Conservation (phyloP, 2,113 vertebrate species). For the Oreochromis aureus region DNA sequence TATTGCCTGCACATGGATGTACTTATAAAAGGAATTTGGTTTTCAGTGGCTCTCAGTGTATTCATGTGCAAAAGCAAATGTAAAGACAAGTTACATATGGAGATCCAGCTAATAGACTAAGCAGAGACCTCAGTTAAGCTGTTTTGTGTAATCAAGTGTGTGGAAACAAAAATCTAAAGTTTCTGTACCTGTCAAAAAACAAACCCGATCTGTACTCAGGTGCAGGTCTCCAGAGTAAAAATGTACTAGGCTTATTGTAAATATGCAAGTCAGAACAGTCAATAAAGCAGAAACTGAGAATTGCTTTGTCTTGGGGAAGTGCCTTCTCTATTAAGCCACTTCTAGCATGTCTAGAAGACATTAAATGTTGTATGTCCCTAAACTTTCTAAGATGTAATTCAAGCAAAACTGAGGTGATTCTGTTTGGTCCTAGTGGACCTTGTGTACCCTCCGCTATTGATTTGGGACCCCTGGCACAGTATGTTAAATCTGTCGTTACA, state of each 20-base stretch:
- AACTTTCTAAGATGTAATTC: too few relatives aligned
- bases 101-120: not conserved
- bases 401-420: too few relatives aligned
- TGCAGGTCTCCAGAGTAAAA: not conserved
- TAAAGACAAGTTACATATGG: not conserved
- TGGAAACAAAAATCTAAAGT: not conserved
- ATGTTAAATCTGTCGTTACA: too few relatives aligned
- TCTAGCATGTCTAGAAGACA: too few relatives aligned
- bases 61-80: not conserved
- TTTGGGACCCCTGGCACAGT: too few relatives aligned
- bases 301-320: not conserved
- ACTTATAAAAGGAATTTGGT: not conserved
- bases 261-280: not conserved
- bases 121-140: not conserved
- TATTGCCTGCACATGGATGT: not conserved
- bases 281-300: not conserved
- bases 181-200: fast-evolving
- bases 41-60: not conserved
- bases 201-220: not conserved
- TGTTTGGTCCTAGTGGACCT: too few relatives aligned
- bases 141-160: not conserved
- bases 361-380: too few relatives aligned
- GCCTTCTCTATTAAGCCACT: too few relatives aligned
- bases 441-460: too few relatives aligned
- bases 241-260: not conserved